Conservation (phyloP, 2,113 vertebrate species). For the Hemichromis elongatus region DNA sequence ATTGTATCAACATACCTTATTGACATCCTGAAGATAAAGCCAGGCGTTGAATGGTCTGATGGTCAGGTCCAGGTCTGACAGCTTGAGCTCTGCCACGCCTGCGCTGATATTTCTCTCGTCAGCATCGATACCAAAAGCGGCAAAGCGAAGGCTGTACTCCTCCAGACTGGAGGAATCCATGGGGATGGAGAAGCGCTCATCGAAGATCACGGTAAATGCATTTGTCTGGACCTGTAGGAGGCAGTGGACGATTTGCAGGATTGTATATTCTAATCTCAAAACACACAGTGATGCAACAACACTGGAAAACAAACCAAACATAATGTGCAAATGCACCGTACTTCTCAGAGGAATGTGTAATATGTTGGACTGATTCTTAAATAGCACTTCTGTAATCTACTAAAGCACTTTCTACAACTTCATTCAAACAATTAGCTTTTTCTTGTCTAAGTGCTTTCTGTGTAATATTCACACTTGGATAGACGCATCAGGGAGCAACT, state of each 20-base stretch:
- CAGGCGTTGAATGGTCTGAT: slow-evolving; percentile 87
- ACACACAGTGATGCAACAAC: background rate
- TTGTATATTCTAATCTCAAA: background rate
- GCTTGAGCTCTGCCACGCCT: slow-evolving; percentile 86
- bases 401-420: background rate
- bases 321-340: background rate
- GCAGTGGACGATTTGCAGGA: background rate
- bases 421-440: background rate
- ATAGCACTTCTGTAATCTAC: background rate
- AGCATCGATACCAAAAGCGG: slow-evolving; percentile 84
- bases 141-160: slow-evolving; percentile 86
- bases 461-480: background rate
- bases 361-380: background rate
- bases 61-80: slow-evolving; percentile 87
- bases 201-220: slow-evolving; percentile 84
- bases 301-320: background rate
- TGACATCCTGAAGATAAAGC: slow-evolving; percentile 95
- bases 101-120: slow-evolving; percentile 87
- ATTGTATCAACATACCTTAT: slow-evolving; percentile 76
- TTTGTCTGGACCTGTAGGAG: slow-evolving; percentile 83
- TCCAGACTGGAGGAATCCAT: slow-evolving; percentile 80
- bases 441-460: background rate
- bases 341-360: background rate
- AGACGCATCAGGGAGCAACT: background rate
- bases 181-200: slow-evolving; percentile 87